Conservation (phyloP, 2,888 invertebrate species). For the Hyppa rectilinea region DNA sequence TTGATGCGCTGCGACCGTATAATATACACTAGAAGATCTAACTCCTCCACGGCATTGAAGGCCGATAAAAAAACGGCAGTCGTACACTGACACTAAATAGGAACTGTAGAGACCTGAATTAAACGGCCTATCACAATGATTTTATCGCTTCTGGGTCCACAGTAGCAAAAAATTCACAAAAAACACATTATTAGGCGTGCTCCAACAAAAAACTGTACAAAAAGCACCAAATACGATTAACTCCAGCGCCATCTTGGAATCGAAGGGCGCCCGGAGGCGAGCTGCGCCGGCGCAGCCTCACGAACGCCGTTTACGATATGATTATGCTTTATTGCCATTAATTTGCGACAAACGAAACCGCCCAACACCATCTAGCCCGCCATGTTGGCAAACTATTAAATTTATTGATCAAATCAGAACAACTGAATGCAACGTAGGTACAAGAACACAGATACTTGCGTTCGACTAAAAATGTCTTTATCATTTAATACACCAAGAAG, state of each 20-base stretch:
- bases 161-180: slow-evolving; percentile 45
- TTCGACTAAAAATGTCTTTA: slow-evolving; percentile 3
- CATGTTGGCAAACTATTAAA: slow-evolving; percentile 77
- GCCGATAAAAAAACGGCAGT: slow-evolving; percentile 16
- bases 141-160: slow-evolving; percentile 46
- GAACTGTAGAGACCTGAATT: slow-evolving; percentile 42
- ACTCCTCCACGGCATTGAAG: slow-evolving; percentile 11
- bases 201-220: slow-evolving; percentile 46
- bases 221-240: slow-evolving; percentile 71
- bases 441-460: slow-evolving; percentile 7
- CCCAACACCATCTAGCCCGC: slow-evolving; percentile 81
- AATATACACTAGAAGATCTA: no score
- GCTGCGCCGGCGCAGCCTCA: slow-evolving; percentile 72
- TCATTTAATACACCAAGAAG: not conserved
- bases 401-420: slow-evolving; percentile 78
- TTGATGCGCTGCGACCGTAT: no score
- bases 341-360: slow-evolving; percentile 89
- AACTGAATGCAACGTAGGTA: slow-evolving; percentile 56
- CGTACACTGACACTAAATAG: slow-evolving; percentile 21
- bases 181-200: slow-evolving; percentile 47
- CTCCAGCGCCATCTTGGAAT: slow-evolving; percentile 79
- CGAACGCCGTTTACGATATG: slow-evolving; percentile 84
- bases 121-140: slow-evolving; percentile 46
- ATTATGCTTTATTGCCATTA: slow-evolving; percentile 89
- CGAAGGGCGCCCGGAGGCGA: slow-evolving; percentile 81